Base-by-base conservation (phyloP, 2,888 invertebrate species). In the Erebia ligea region DNA sequence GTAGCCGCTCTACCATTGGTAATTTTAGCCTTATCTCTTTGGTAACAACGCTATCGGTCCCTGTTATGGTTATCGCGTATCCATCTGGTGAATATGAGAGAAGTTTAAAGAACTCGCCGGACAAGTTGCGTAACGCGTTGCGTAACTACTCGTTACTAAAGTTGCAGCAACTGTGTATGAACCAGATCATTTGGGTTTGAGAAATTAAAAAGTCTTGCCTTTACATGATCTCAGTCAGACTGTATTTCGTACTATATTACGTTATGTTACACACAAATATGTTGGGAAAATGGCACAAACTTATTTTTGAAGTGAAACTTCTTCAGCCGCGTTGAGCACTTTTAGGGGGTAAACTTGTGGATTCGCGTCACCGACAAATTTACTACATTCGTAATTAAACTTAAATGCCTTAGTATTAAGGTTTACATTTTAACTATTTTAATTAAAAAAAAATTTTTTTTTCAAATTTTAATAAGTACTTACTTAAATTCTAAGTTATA, bases 91-190 rank as follows among this genome's bases (percentile, higher is more conserved):
- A 59, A 67, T 70, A 66, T 58, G 40, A 73, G 70, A 70, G 68
- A 72, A 71, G 69, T 65, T 65, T 15, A 70, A 72, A 70, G 65
- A 72, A 72, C 72, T 65, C 61, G 68, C 65, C 50, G 58, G 62
- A 70, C 65, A 19, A 19, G 59, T 74, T 68, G 58, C 74, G 67
- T 66, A 67, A 74, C 17, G 13, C 56, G 58, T 70, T 64, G 52
- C 62, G 67, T 50, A 67, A 71, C 50, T 21, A 34, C 34, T 34
- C 34, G 5, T 34, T 34, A 45, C 56, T 34, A 25, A 58, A 52
- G 57, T 66, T 68, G 59, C 52, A 45, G 58, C 40, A 66, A 68
- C 66, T 68, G 25, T 42, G 52, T 54, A 52, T 34, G 13, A 64
- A 64, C 64, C 45, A 21, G 62, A 62, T 13, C 45, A 21, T 15